These are phyloP conservation scores for Linnaemya tessellans DNA, from an alignment of 2,888 invertebrate genomes.

Conservation along the genomic window DNA sequence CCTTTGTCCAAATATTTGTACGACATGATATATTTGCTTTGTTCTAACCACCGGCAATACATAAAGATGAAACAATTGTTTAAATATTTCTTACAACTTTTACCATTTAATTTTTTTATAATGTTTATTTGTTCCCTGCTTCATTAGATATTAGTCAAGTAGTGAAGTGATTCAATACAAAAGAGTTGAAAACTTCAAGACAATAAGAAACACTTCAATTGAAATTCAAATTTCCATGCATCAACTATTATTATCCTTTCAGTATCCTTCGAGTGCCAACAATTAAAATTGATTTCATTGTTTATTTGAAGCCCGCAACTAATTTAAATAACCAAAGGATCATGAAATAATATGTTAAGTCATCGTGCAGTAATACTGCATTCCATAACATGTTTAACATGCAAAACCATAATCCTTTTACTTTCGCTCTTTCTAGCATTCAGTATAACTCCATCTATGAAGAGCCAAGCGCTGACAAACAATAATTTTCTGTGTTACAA, in stretches of 20 bases:
- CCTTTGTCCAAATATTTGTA: constrained; percentile 45
- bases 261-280: constrained; percentile 35
- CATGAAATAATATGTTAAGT: constrained; percentile 52
- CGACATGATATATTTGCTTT: constrained; percentile 24
- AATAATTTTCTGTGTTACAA: neutral
- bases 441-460: neutral
- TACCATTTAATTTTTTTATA: neutral
- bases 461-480: neutral
- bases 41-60: constrained; percentile 49
- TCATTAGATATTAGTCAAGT: constrained; percentile 68
- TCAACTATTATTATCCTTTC: neutral
- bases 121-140: neutral
- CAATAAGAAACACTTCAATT: constrained; percentile 19
- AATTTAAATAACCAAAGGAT: constrained; percentile 55
- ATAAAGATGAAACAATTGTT: constrained; percentile 32
- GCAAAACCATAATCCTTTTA: constrained; percentile 43
- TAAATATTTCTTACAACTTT: constrained; percentile 3
- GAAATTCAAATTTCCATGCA: neutral
- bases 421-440: neutral
- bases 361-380: constrained; percentile 45
- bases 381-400: neutral
- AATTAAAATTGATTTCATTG: constrained; percentile 36
- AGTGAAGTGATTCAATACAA: constrained; percentile 21
- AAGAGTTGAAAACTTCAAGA: constrained; percentile 64
- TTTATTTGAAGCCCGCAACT: constrained; percentile 41